Evolutionary conservation across 2,888 invertebrate genomes (phyloP), one percentile per base, ranked within the genome.

Genomic region (Xylota segnis): DNA sequence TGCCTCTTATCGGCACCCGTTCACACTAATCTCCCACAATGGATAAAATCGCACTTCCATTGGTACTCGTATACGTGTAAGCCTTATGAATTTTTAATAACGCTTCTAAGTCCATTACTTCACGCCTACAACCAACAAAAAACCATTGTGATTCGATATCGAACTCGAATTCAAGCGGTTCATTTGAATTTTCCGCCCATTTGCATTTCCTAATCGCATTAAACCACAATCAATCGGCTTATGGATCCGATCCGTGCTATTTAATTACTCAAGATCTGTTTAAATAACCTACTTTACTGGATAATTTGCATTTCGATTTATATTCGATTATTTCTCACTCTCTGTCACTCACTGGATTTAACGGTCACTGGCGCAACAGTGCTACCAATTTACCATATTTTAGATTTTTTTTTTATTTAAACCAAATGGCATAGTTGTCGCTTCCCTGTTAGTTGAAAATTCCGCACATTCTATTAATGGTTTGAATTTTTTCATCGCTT

Each of bases 121-220:
- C 6, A 43, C 43, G 43, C 43, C 43, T 14, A 43, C 43, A 14
- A 43, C 43, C 2, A 43, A 6, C 14, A 14, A 43, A 14, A 14
- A 50, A 54, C 54, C 10, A 54, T 29, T 14, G 9, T 14, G 6
- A 56, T 34, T 32, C 32, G 34, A 32, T 23, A 4, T 10, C 18
- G 18, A 47, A 14, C 32, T 56, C 14, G 9, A 32, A 32, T 32
- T 52, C 14, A 5, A 29, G n/a, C 27, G 32, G 32, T 32, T 56
- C 32, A 56, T 56, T 56, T 56, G 34, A 32, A 56, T 34, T 56
- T 14, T 32, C 14, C 27, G 34, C 56, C 34, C 56, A 34, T 56
- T 56, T 32, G 14, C 32, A 56, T 56, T 56, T 56, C 27, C 14
- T 56, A 56, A 56, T 56, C 56, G 14, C 7, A 56, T 56, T 34